Conservation (phyloP, 2,888 invertebrate genomes). For the Nymphalis c-album region DNA sequence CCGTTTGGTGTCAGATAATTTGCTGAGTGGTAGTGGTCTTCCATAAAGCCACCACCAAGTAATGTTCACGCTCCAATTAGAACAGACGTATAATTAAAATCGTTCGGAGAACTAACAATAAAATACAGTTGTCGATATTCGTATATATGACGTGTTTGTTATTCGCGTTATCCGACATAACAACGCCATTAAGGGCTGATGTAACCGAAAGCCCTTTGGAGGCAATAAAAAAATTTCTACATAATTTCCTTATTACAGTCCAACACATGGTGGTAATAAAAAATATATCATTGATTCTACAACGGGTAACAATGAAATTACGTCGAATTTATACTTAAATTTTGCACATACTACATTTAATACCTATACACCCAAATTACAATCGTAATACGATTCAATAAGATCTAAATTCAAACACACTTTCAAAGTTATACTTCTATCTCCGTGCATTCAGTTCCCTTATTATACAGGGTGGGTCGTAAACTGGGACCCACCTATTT, state of each 20-base stretch:
- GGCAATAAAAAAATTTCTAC: slow-evolving; percentile 30
- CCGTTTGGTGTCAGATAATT: too few species aligned
- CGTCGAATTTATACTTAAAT: slow-evolving; percentile 34
- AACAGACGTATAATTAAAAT: too few species aligned
- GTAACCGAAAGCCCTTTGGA: slow-evolving; percentile 17
- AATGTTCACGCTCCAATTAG: too few species aligned
- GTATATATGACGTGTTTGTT: slow-evolving; percentile 3
- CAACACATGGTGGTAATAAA: slow-evolving; percentile 27
- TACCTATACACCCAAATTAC: slow-evolving; percentile 7
- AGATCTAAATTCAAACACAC: neutral
- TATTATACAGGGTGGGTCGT: slow-evolving; percentile 69
- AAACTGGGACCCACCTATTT: slow-evolving; percentile 74
- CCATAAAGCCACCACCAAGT: too few species aligned
- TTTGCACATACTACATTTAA: slow-evolving; percentile 24
- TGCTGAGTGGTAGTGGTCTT: too few species aligned
- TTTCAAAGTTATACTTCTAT: neutral
- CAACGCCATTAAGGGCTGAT: slow-evolving; percentile 18
- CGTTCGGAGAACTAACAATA: too few species aligned
- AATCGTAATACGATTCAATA: slow-evolving; percentile 6
- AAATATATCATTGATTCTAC: slow-evolving; percentile 29
- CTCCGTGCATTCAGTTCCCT: slow-evolving; percentile 33
- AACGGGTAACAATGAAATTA: slow-evolving; percentile 36
- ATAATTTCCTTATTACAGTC: slow-evolving; percentile 23
- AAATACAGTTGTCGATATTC: neutral
- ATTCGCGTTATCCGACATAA: slow-evolving; percentile 16